phyloP scores from a whole-genome alignment of 2,888 invertebrate genomes.

The Allygus modestus region DNA sequence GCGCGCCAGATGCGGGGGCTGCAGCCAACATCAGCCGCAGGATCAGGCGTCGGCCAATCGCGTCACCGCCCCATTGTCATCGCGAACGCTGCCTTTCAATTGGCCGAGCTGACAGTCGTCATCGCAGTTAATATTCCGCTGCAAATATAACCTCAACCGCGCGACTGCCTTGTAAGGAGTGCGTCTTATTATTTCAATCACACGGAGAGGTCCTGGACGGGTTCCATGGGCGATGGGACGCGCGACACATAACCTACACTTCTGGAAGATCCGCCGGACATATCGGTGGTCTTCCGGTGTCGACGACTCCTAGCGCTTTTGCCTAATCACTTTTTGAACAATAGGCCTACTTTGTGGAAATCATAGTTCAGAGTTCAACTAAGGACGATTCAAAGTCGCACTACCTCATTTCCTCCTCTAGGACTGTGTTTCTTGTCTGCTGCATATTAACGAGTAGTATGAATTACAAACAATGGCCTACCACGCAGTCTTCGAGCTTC shows the following conservation, averaged over 20 bases:
- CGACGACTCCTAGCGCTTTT: slow-evolving; percentile 21
- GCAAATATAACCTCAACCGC: slow-evolving; percentile 37
- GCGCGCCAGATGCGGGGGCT: slow-evolving; percentile 18
- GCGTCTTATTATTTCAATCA: slow-evolving; percentile 56
- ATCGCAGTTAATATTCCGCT: slow-evolving; percentile 43
- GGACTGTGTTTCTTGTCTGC: slow-evolving; percentile 48
- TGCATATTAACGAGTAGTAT: slow-evolving; percentile 53
- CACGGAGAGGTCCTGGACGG: slow-evolving; percentile 11
- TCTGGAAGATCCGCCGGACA: slow-evolving; percentile 4
- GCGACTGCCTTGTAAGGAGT: slow-evolving; percentile 40
- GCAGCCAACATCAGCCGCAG: slow-evolving; percentile 13
- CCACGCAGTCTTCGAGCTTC: slow-evolving; percentile 19
- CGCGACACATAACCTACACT: slow-evolving; percentile 29
- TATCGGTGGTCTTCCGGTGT: slow-evolving; percentile 42
- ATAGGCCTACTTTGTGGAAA: slow-evolving; percentile 56
- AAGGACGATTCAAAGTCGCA: slow-evolving; percentile 54
- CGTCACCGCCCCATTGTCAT: not conserved
- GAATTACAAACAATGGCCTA: slow-evolving; percentile 58
- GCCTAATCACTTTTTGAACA: slow-evolving; percentile 54
- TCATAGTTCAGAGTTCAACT: slow-evolving; percentile 55
- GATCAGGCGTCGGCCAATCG: too few relatives aligned
- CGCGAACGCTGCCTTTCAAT: not conserved
- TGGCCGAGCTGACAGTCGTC: slow-evolving; percentile 28
- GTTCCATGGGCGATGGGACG: slow-evolving; percentile 34
- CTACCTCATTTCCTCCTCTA: slow-evolving; percentile 56